Percentiles rank a stretch among this genome's conserved stretches.
phyloP scores from a whole-genome alignment of 1,140 invertebrate genomes.

The Drosophila nebulosa region DNA sequence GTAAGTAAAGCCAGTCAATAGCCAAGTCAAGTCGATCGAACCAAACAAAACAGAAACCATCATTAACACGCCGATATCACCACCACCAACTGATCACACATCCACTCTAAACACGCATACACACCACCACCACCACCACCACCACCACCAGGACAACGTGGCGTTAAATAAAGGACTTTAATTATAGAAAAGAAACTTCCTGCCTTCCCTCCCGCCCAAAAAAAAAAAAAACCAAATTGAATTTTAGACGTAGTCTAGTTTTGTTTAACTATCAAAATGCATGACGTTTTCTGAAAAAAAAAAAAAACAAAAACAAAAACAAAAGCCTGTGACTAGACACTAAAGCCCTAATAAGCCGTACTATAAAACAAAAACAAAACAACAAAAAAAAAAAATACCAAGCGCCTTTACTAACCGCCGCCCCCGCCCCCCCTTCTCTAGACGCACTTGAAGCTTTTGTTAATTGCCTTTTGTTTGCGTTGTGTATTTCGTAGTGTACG shows the following conservation, averaged over 20 bases:
- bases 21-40: neutral
- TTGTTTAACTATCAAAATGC: constrained; percentile 43
- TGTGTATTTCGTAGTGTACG: constrained; percentile 43
- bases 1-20: constrained; percentile 85
- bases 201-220: constrained; percentile 4
- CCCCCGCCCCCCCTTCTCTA: constrained; percentile 10
- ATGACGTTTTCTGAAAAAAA: constrained; percentile 50
- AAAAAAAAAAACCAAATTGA: constrained; percentile 23
- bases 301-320: neutral
- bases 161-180: constrained; percentile 38
- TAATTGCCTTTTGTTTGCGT: constrained; percentile 53
- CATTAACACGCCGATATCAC: neutral
- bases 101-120: constrained; percentile 40
- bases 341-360: neutral
- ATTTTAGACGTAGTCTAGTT: constrained; percentile 50
- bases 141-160: constrained; percentile 22
- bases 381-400: neutral
- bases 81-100: constrained; percentile 3
- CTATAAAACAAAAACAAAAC: neutral
- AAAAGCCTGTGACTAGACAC: neutral
- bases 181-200: constrained; percentile 17
- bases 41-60: neutral
- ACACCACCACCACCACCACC: constrained; percentile 40
- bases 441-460: constrained; percentile 47
- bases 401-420: constrained; percentile 32